Conservation (phyloP, 2,797 vertebrate genomes). For the Alauda arvensis region DNA sequence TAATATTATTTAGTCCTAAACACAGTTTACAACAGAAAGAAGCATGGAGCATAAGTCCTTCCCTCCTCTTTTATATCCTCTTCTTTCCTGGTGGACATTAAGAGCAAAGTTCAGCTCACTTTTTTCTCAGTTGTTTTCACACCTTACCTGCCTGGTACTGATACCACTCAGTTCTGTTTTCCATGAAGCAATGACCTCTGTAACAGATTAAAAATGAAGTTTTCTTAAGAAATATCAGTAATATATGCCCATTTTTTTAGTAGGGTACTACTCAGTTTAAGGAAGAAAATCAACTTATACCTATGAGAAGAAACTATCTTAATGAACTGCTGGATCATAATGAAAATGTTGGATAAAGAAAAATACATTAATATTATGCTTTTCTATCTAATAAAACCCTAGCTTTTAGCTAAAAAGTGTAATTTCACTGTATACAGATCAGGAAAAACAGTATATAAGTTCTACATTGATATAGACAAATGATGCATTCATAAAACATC, state of each 20-base stretch:
- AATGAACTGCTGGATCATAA: neutral
- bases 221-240: neutral
- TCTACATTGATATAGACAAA: neutral
- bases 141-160: neutral
- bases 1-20: neutral
- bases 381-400: neutral
- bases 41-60: neutral
- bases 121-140: neutral
- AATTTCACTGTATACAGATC: neutral
- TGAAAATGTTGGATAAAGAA: neutral
- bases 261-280: neutral
- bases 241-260: neutral
- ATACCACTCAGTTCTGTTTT: neutral
- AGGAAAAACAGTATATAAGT: neutral
- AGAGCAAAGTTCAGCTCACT: neutral
- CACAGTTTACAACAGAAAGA: neutral
- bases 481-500: neutral
- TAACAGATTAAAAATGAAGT: neutral
- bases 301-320: neutral
- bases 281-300: neutral
- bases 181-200: neutral
- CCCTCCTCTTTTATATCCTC: neutral
- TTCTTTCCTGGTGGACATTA: neutral
- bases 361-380: neutral
- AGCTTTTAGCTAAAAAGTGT: neutral